These are phyloP conservation scores for Habrosyne pyritoides DNA, from an alignment of 2,888 invertebrate genomes.

Conservation along the genomic window DNA sequence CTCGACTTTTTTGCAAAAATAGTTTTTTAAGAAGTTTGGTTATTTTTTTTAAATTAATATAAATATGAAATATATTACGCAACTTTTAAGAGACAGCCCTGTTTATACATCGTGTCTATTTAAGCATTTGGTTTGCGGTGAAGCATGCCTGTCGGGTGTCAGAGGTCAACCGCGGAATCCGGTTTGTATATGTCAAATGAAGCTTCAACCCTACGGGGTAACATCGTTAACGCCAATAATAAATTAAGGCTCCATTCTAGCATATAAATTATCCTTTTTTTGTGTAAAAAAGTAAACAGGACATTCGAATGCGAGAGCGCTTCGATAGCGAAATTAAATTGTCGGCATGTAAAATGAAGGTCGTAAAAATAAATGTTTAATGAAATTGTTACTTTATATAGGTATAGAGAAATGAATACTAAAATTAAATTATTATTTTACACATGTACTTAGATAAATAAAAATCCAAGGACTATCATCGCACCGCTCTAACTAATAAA, in stretches of 20 bases:
- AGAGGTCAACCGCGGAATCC: conserved; percentile 28
- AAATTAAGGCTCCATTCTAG: neutral
- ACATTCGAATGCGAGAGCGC: neutral
- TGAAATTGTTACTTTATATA: neutral
- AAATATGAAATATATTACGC: no score
- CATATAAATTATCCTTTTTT: neutral
- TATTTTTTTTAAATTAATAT: no score
- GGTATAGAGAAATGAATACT: no score
- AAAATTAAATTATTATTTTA: no score
- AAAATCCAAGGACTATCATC: no score
- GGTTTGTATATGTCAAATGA: conserved; percentile 18
- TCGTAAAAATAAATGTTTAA: neutral
- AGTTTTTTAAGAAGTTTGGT: no score
- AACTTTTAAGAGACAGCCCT: neutral
- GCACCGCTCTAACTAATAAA: no score
- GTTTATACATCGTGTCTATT: conserved; percentile 5
- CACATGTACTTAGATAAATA: no score
- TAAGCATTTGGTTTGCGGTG: conserved; percentile 19
- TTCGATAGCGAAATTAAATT: conserved; percentile 6
- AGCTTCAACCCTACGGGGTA: conserved; percentile 11
- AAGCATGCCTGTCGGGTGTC: conserved; percentile 27
- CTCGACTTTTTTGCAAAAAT: no score
- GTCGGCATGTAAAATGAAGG: conserved; percentile 8
- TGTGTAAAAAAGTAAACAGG: neutral
- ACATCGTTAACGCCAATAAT: conserved; percentile 16